Evolutionary conservation across 2,888 invertebrate species (phyloP), one percentile per base, ranked within the genome.

Genomic region (Drosophila rellima): DNA sequence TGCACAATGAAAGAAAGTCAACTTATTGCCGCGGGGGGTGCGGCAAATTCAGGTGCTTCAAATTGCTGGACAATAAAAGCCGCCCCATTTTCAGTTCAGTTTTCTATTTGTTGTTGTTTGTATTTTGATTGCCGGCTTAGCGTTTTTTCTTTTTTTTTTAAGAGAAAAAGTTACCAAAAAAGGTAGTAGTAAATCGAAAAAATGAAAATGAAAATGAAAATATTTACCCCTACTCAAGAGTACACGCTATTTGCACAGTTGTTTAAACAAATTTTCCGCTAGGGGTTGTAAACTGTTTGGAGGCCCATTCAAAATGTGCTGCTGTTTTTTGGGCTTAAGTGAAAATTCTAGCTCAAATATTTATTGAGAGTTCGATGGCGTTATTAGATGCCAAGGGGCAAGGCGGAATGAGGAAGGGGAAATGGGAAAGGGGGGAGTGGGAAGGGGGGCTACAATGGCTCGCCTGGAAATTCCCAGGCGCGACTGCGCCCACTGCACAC

Each of bases 231-330:
- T 13, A 15, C 37, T 31, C 33, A 45, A 31, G 40, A 23, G 40
- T 45, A 20, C 39, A 47, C 20, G 42, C 40, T 83, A 87, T 83
- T 83, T 83, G 82, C 70, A 70, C 83, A 83, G 83, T 83, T 83
- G 83, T 72, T 87, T 85, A 76, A 87, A 87, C 51, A 83, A 76
- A 87, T 82, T 85, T 83, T 54, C 62, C 61, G 76, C 74, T 66
- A 66, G 66, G 82, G 75, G 82, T 73, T 72, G 75, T 29, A 67
- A 13, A 15, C 37, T 23, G 35, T 56, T 62, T 63, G 37, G 52
- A 47, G 44, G 60, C 20, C 35, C 57, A 50, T 72, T 61, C 23
- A 65, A 55, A 59, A n/a, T 52, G 48, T 44, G 70, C 71, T 62
- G 70, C 59, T 54, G 57, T 61, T 61, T 56, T 48, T 66, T 39